Conservation (phyloP, 2,113 vertebrate species). For the Petaurus breviceps region DNA sequence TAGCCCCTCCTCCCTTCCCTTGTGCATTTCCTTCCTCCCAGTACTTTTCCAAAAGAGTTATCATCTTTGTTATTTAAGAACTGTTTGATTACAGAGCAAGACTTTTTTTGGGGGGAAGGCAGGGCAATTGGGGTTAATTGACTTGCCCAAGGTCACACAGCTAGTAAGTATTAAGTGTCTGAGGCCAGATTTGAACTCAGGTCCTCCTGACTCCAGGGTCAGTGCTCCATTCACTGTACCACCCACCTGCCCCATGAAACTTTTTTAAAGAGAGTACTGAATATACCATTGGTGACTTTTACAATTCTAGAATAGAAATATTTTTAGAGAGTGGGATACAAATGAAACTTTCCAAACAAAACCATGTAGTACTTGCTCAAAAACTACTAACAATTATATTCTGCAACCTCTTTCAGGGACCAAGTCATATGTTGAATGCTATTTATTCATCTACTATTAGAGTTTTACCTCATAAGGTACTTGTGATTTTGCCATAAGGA, state of each 20-base stretch:
- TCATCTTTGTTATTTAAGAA: slow-evolving; percentile 11
- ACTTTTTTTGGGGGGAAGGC: neutral
- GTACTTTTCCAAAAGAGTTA: neutral
- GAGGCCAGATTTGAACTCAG: too few species aligned
- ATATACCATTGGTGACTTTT: neutral
- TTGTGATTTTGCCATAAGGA: neutral
- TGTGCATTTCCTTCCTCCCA: neutral
- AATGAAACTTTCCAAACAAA: slow-evolving; percentile 35
- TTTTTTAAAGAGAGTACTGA: neutral
- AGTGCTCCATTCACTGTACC: too few species aligned
- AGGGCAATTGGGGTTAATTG: too few species aligned
- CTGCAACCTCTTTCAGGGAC: neutral
- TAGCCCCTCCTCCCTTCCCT: neutral
- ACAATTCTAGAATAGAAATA: neutral
- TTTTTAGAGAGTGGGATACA: neutral
- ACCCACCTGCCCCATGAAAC: too few species aligned
- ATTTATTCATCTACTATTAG: too few species aligned
- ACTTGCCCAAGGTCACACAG: too few species aligned
- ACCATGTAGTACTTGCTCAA: neutral
- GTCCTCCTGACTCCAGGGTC: too few species aligned
- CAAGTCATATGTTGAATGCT: neutral
- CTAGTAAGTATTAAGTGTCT: too few species aligned
- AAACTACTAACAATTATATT: neutral
- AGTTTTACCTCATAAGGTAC: neutral
- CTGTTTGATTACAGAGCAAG: neutral